Evolutionary conservation across 2,888 invertebrate genomes (phyloP), one percentile per base, ranked within the genome.

Genomic region (Merodon equestris): DNA sequence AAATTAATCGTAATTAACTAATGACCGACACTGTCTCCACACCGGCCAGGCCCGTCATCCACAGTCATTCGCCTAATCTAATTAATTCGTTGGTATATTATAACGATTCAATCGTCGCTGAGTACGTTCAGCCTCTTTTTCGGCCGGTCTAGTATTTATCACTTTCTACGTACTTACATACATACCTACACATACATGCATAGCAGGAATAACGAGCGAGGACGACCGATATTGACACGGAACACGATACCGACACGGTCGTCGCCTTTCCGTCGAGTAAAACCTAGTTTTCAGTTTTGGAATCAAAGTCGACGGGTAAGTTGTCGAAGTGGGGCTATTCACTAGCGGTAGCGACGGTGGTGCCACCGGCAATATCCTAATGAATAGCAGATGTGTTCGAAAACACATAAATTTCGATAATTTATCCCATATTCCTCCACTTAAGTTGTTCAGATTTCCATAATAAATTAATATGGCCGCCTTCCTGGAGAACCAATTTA

Each of bases 361-460:
- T 27, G 27, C 27, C 27, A 27, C 27, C 27, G 27, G 27, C 27
- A 27, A 27, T 27, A 27, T 54, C 36, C 77, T 42, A 51, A 56
- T 50, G 48, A 58, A 74, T 68, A 70, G 60, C 79, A 79, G 77
- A 75, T 81, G 82, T 75, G 81, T 86, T 85, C 84, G 82, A 74
- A 82, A 82, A 87, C 85, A 85, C 87, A 86, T 87, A 86, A 87
- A 86, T 86, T 86, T 84, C 70, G 75, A 87, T 86, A 86, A 86
- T 86, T 86, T 86, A 86, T 87, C 84, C 86, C 86, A 87, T 85
- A 86, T 86, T 86, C 86, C 85, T 84, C 86, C 87, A 86, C 87
- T 87, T 86, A 86, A 87, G 86, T 87, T 86, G 86, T 86, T 86
- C 85, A 86, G 86, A 86, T 86, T 86, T 87, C 86, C 86, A 86